Base-by-base conservation (phyloP, 23 tunicate genomes). In the Halocynthia aurantium region DNA sequence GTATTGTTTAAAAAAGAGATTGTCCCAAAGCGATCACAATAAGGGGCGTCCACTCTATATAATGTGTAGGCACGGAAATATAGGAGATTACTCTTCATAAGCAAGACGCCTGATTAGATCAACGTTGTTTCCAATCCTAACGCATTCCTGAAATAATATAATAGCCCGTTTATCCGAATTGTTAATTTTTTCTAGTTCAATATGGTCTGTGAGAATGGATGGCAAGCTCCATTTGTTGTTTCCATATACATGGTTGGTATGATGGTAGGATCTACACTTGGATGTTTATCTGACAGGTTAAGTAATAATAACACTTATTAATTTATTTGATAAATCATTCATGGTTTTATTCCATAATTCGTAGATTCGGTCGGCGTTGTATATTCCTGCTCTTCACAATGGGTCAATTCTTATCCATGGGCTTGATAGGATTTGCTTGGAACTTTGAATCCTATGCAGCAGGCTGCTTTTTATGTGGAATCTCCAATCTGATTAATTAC, bases 211-310 rank as follows among this genome's bases (percentile, higher is more conserved):
- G 76, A 69, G 7, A 22, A 55, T 10, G 50, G 66, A 52, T 80
- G 71, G 71, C 22, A 66, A 53, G 60, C 70, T 11, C 76, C 76
- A 18, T 20, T 70, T 7, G 76, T 53, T 13, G 53, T 68, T 7
- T 10, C 68, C 7, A 52, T 80, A 8, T 80, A 70, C 53, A 55
- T 80, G 76, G 67, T 54, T 18, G 84, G 84, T 1, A 70, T 78
- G 52, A 15, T 61, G 22, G 19, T 57, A 53, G 82, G 72, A 12
- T 21, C 82, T 15, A 13, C 53, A 10, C 15, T 52, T 50, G 82
- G 82, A 66, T 62, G 17, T n/a, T 18, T 78, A 22, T 78, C 82
- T 7, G 82, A 78, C 55, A 78, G 31, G 82, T 78, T 13, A 5
- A 70, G 15, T 15, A 75, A 20, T 15, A 51, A 9, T 50, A 10